Evolutionary conservation across 1,140 invertebrate genomes (phyloP).

Genomic region (Drosophila sucinea): DNA sequence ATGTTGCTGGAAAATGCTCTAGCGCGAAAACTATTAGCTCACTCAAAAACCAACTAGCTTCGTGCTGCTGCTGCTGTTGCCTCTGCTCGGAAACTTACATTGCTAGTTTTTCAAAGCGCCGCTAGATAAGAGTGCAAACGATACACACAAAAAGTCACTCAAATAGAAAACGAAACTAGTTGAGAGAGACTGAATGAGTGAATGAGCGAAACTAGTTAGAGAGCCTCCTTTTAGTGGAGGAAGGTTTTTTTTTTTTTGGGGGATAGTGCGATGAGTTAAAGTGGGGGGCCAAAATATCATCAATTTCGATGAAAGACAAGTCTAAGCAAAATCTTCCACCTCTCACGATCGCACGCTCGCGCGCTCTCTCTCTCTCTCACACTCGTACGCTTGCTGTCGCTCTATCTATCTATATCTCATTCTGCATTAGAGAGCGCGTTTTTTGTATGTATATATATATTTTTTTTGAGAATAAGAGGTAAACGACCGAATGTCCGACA

Average conservation of each 20-base stretch:
- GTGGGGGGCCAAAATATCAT: too few relatives aligned
- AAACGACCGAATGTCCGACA: slow-evolving; percentile 83
- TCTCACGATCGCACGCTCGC: slow-evolving; percentile 4
- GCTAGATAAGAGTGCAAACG: slow-evolving; percentile 46
- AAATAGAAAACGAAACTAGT: slow-evolving; percentile 57
- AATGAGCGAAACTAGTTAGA: slow-evolving; percentile 33
- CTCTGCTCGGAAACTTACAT: slow-evolving; percentile 53
- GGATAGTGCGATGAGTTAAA: too few relatives aligned
- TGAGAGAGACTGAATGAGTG: slow-evolving; percentile 1
- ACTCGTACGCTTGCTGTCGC: not conserved
- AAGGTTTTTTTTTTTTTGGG: too few relatives aligned
- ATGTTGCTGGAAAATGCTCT: slow-evolving; percentile 61
- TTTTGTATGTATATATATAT: slow-evolving; percentile 29
- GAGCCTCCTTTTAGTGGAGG: slow-evolving; percentile 28
- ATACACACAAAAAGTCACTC: slow-evolving; percentile 44
- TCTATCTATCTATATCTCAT: slow-evolving; percentile 2
- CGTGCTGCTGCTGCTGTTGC: not conserved
- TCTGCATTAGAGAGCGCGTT: not conserved
- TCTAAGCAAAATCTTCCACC: not conserved
- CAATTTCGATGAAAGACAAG: not conserved
- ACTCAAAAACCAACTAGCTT: slow-evolving; percentile 51
- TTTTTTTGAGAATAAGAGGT: slow-evolving; percentile 48
- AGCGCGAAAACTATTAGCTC: slow-evolving; percentile 56
- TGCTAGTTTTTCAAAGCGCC: slow-evolving; percentile 55
- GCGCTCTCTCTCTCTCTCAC: not conserved